Conservation (phyloP, 2,888 invertebrate species). For the Melolontha melolontha region DNA sequence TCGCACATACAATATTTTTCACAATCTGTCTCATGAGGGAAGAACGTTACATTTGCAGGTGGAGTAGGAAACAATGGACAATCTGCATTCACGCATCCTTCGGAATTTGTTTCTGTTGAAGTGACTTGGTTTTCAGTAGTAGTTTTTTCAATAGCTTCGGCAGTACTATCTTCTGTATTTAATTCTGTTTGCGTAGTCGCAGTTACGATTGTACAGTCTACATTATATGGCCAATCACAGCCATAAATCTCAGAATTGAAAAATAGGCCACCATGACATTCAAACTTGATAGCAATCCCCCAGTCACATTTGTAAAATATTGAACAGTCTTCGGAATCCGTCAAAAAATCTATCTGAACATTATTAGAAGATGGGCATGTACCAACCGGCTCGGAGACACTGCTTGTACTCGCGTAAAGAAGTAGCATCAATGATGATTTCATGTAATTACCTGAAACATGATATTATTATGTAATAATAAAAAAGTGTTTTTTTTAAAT, state of each 20-base stretch:
- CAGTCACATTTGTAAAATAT: conserved; percentile 31
- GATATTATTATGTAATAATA: no score
- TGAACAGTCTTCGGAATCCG: conserved; percentile 17
- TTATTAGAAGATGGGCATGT: background rate
- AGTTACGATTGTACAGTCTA: background rate
- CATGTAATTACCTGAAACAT: no score
- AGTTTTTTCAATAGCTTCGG: background rate
- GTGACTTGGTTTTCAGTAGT: background rate
- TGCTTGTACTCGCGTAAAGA: background rate
- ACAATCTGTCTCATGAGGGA: conserved; percentile 38
- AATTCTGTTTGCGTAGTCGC: background rate
- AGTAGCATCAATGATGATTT: no score
- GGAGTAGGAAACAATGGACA: background rate
- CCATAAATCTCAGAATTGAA: conserved; percentile 42
- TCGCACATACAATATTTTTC: conserved; percentile 46
- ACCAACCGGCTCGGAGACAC: conserved; percentile 4
- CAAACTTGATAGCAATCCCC: conserved; percentile 30
- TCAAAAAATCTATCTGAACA: background rate
- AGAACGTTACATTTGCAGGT: conserved; percentile 7
- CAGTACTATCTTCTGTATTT: background rate
- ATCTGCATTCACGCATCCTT: background rate
- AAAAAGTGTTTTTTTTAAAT: no score
- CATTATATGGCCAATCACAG: conserved; percentile 47
- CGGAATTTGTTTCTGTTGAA: background rate
- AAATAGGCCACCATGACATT: conserved; percentile 45